Conservation (phyloP, 2,888 invertebrate species). For the Acanthosepion esculentum region DNA sequence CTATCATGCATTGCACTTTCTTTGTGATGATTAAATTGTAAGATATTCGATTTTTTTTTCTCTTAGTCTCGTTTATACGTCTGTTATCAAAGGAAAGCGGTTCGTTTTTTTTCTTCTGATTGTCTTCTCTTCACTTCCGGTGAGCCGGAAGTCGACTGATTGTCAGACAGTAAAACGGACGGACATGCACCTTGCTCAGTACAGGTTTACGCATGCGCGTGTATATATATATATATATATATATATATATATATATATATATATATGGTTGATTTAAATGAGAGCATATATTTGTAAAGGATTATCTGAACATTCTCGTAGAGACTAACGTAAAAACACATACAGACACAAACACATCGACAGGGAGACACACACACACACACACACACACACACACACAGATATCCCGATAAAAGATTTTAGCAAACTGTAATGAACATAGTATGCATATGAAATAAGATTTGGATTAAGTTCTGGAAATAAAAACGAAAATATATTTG, state of each 20-base stretch:
- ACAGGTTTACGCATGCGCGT: not conserved
- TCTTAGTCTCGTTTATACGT: not conserved
- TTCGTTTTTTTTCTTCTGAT: not conserved
- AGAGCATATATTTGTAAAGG: too few relatives aligned
- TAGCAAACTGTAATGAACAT: too few relatives aligned
- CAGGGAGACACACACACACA: too few relatives aligned
- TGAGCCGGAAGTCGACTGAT: not conserved
- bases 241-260: not conserved
- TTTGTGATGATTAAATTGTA: not conserved
- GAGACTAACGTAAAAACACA: too few relatives aligned
- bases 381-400: too few relatives aligned
- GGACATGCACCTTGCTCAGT: not conserved
- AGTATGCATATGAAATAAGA: too few relatives aligned
- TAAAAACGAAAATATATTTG: too few relatives aligned
- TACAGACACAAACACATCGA: too few relatives aligned
- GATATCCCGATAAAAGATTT: too few relatives aligned
- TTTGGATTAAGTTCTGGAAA: too few relatives aligned
- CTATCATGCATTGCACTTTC: not conserved
- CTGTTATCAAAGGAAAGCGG: not conserved
- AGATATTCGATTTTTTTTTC: not conserved
- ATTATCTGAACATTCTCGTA: too few relatives aligned
- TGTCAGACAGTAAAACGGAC: not conserved
- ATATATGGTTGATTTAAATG: too few relatives aligned
- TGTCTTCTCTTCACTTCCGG: not conserved
- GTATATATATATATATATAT: not conserved